Evolutionary conservation across 2,888 invertebrate species (phyloP).

Genomic region (Cheilosia soror): DNA sequence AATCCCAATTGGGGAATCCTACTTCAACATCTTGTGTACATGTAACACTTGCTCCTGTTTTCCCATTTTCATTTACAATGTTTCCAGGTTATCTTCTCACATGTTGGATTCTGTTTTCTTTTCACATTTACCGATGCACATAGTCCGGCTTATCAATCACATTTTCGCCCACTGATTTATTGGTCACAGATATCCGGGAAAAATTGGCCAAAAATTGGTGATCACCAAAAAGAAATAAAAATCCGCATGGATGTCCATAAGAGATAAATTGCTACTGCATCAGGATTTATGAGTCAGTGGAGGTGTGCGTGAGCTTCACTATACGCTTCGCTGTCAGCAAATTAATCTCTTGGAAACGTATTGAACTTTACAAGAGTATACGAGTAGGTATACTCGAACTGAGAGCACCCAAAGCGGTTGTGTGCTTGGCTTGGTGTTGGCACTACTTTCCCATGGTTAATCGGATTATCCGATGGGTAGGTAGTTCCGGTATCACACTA

Average conservation of each 20-base stretch:
- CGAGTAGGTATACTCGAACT: too few species aligned
- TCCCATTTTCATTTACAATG: slow-evolving; percentile 10
- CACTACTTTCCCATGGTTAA: slow-evolving; percentile 47
- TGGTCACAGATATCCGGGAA: slow-evolving; percentile 51
- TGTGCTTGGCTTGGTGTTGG: neutral
- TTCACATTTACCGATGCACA: slow-evolving; percentile 8
- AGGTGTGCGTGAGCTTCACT: slow-evolving; percentile 55
- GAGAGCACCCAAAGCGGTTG: neutral
- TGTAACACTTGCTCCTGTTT: slow-evolving; percentile 38
- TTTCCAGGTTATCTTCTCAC: slow-evolving; percentile 45
- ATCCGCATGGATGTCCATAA: slow-evolving; percentile 49
- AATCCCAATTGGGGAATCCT: slow-evolving; percentile 57
- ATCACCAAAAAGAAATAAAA: slow-evolving; percentile 9
- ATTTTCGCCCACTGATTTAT: slow-evolving; percentile 70
- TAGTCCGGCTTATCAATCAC: slow-evolving; percentile 67
- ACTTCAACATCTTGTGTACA: slow-evolving; percentile 35
- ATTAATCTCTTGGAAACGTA: slow-evolving; percentile 70
- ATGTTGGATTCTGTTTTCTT: slow-evolving; percentile 4
- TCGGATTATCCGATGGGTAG: slow-evolving; percentile 19
- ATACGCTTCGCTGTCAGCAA: slow-evolving; percentile 63
- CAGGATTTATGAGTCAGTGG: slow-evolving; percentile 57
- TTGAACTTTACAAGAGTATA: slow-evolving; percentile 44
- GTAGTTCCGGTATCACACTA: slow-evolving; percentile 62
- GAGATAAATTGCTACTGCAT: slow-evolving; percentile 64
- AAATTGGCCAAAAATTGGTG: slow-evolving; percentile 52